Evolutionary conservation across 2,113 vertebrate species (phyloP).

Genomic region (Chloropsis hardwickii): DNA sequence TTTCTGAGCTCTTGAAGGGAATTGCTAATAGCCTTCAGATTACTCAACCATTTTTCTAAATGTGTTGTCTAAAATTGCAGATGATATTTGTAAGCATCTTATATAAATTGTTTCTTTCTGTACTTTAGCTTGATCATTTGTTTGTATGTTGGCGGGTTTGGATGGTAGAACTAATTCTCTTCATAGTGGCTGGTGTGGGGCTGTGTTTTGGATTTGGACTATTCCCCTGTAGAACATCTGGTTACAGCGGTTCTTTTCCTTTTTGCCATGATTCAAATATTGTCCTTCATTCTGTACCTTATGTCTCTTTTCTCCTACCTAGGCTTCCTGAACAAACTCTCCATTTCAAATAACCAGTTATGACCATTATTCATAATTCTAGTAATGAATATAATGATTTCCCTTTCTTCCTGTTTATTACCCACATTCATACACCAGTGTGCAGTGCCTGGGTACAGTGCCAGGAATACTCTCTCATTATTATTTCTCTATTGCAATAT

Average conservation of each 20-base stretch:
- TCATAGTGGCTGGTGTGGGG: not conserved
- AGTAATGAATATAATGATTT: not conserved
- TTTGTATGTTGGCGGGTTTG: not conserved
- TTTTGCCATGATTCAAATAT: not conserved
- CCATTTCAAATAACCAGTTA: not conserved
- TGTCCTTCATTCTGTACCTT: not conserved
- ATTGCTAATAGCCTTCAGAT: not conserved
- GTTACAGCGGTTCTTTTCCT: not conserved
- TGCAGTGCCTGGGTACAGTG: not conserved
- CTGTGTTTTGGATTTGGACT: not conserved
- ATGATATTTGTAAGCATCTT: not conserved
- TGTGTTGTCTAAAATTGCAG: not conserved
- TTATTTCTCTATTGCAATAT: not conserved
- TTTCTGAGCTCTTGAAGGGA: not conserved
- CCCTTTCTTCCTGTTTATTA: not conserved
- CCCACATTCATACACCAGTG: not conserved
- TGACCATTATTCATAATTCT: not conserved
- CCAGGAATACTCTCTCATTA: not conserved
- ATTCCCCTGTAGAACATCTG: not conserved
- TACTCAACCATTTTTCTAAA: not conserved
- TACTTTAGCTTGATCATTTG: not conserved
- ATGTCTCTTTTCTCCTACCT: not conserved
- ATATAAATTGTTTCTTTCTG: not conserved
- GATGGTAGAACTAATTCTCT: not conserved
- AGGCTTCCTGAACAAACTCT: not conserved